A percentile compares a stretch with the other conserved stretches of the same genome.
phyloP scores from a whole-genome alignment of 2,113 vertebrate species.

The Hippocampus abdominalis region DNA sequence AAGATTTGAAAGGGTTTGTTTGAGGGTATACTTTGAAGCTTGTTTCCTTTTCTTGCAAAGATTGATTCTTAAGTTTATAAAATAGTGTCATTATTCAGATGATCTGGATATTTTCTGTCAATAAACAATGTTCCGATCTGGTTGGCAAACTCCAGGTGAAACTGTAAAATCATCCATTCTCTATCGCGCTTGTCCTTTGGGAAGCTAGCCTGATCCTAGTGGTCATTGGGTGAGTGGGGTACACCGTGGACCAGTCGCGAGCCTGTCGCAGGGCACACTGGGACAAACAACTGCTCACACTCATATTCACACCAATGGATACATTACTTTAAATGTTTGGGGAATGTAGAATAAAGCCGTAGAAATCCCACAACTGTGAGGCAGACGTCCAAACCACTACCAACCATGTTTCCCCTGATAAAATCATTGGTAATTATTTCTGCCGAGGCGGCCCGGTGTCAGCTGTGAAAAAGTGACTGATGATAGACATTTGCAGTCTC shows the following conservation, averaged over 20 bases:
- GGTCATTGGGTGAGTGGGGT: neutral
- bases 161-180: no score
- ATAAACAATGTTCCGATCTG: neutral
- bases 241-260: no score
- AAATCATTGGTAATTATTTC: conserved; percentile 36
- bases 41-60: conserved; percentile 13
- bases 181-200: no score
- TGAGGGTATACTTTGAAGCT: conserved; percentile 9
- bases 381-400: neutral
- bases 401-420: neutral
- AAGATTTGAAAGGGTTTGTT: conserved; percentile 23
- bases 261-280: no score
- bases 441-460: conserved; percentile 18
- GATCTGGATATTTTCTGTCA: neutral
- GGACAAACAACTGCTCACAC: no score
- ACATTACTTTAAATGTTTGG: no score
- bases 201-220: neutral
- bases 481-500: conserved; percentile 33
- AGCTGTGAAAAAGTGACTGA: conserved; percentile 26
- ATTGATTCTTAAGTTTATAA: conserved; percentile 25
- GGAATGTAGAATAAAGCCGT: neutral
- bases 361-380: no score
- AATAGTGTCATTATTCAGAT: neutral
- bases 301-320: no score
- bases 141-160: neutral